Percentiles rank a stretch among this genome's conserved stretches.
These are phyloP conservation scores for Corythoichthys haematopterus DNA, from an alignment of 2,113 vertebrate species.

Conservation along the genomic window DNA sequence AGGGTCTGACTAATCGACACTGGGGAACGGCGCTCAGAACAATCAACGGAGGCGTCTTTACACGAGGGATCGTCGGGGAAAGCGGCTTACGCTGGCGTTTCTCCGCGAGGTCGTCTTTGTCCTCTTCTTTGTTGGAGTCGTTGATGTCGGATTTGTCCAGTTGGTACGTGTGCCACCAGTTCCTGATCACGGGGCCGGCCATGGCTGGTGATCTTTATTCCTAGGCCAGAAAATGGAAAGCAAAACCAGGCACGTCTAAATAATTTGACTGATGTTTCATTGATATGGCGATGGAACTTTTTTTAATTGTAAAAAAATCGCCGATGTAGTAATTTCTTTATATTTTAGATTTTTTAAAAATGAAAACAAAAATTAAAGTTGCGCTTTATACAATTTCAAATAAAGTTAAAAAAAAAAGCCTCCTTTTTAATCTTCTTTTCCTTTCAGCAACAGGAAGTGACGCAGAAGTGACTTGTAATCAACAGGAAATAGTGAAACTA, in stretches of 20 bases:
- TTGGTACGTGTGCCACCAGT: constrained; percentile 30
- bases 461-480: no score
- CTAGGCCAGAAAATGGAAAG: constrained; percentile 9
- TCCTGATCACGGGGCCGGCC: constrained; percentile 34
- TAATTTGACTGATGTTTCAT: no score
- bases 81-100: constrained; percentile 60
- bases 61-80: neutral
- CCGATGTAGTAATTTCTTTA: no score
- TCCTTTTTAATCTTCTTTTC: no score
- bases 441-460: no score
- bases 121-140: constrained; percentile 45
- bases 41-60: neutral
- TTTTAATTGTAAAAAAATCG: no score
- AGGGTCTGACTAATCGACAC: constrained; percentile 49
- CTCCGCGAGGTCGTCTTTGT: constrained; percentile 45
- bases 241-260: neutral
- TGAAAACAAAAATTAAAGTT: no score
- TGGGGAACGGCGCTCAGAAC: constrained; percentile 40
- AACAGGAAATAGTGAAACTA: no score
- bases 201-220: constrained; percentile 3
- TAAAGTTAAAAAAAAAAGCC: no score
- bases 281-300: no score
- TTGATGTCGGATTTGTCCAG: constrained; percentile 44
- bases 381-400: no score
- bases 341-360: no score